Evolutionary conservation across 1,140 invertebrate species (phyloP), one percentile per base, ranked within the genome.

Genomic region (Lepidotrigona ventralis): DNA sequence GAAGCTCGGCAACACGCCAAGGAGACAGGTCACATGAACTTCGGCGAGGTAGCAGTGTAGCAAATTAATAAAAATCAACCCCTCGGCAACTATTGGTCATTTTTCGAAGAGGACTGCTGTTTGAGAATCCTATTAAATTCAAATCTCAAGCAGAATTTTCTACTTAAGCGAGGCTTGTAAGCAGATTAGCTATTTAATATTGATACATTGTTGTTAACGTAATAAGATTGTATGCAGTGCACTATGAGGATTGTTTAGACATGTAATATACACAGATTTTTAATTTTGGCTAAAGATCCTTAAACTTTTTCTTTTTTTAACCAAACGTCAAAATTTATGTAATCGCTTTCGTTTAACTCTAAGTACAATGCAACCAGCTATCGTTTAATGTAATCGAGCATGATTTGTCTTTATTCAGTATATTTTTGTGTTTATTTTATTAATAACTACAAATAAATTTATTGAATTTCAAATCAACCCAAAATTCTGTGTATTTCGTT

Each of bases 1-100:
- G 96, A 98, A 91, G 98, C 98, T 1, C 96, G 97, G 87, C 94
- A 96, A 71, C 98, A 99, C 94, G 98, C 98, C 19, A 96, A 97
- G 93, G 94, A 95, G 70, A 98, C 98, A 1, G 97, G 96, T 51
- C 98, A 99, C 93, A 96, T 95, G 60, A 97, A 96, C 88, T 99
- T 99, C 93, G 97, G 97, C n/a, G 98, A 99, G 95, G 95, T 96
- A 70, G 86, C 79, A 69, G 80, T 83, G 17, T 89, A 89, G 69
- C 83, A 39, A 26, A 78, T 15, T 66, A 78, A 46, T 46, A 46
- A 46, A 46, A 51, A 87, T 81, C 17, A 54, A 29, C 70, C n/a
- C 60, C 71, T 46, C 63, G 64, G 64, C 26, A 77, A 69, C 29
- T 77, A 69, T 77, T 26, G 8, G 60, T 71, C 33, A 68, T 64